Percentiles rank a stretch among this genome's conserved stretches.
Evolutionary conservation across 2,113 vertebrate genomes (phyloP).

Genomic region (Charadrius vociferus): DNA sequence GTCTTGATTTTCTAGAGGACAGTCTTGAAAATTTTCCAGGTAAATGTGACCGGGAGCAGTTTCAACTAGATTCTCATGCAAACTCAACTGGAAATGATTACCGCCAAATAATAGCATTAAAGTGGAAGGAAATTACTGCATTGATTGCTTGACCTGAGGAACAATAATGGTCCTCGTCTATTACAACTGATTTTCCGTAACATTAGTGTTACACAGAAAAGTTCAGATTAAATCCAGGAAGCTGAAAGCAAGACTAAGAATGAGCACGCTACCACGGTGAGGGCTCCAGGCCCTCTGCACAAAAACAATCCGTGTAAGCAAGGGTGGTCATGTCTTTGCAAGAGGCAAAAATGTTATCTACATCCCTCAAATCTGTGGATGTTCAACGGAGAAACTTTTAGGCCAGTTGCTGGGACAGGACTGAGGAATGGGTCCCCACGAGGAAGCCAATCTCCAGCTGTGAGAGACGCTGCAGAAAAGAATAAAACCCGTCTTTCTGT

Average conservation of each 20-base stretch:
- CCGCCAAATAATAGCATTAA: constrained; percentile 57
- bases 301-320: background rate
- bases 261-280: background rate
- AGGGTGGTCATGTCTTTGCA: background rate
- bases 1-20: constrained; percentile 33
- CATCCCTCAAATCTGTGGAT: background rate
- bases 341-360: background rate
- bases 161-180: constrained; percentile 36
- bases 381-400: background rate
- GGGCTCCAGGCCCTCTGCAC: background rate
- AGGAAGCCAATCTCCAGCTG: background rate
- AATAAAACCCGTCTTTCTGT: background rate
- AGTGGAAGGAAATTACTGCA: constrained; percentile 68
- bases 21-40: constrained; percentile 36
- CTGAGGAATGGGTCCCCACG: background rate
- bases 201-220: constrained; percentile 32
- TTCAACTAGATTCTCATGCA: constrained; percentile 52
- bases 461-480: background rate
- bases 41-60: constrained; percentile 25
- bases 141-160: constrained; percentile 68
- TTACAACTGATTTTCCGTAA: constrained; percentile 57
- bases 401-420: background rate
- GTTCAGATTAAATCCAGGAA: constrained; percentile 26
- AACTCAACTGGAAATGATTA: constrained; percentile 61
- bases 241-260: background rate